These are phyloP conservation scores for Cuniculus paca DNA, from an alignment of 2,797 vertebrate genomes.

Conservation along the genomic window DNA sequence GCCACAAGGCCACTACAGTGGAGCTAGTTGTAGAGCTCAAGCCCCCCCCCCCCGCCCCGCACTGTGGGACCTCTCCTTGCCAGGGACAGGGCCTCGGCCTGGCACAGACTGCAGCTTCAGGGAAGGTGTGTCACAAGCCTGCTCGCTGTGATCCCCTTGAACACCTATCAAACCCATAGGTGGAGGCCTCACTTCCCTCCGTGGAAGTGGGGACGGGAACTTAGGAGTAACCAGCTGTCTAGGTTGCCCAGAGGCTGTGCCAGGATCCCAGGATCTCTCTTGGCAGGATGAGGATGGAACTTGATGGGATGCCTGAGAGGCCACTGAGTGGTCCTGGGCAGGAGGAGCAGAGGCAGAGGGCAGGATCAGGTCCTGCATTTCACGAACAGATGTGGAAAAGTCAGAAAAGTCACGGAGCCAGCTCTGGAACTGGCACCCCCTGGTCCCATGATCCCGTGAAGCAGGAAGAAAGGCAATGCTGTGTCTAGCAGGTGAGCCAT, in stretches of 20 bases:
- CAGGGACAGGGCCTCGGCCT: not conserved
- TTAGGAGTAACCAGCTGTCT: not conserved
- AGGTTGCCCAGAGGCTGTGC: not conserved
- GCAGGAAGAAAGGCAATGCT: not conserved
- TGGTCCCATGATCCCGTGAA: fast-evolving
- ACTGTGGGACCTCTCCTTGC: not conserved
- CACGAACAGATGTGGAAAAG: fast-evolving
- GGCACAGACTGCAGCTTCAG: not conserved
- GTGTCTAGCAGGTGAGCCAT: not conserved
- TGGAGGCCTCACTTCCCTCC: not conserved
- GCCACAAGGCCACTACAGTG: not conserved
- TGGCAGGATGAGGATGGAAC: not conserved
- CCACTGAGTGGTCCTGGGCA: not conserved
- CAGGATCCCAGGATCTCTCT: not conserved
- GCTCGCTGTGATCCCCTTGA: not conserved
- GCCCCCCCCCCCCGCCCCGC: fast-evolving
- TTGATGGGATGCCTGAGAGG: too few species aligned
- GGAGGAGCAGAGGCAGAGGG: not conserved
- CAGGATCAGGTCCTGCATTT: fast-evolving
- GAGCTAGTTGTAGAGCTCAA: not conserved
- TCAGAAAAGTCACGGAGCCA: too few species aligned
- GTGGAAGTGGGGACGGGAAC: not conserved
- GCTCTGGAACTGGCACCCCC: not conserved
- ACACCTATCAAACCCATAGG: not conserved
- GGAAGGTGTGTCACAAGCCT: not conserved